Conservation (phyloP, 2,797 vertebrate species). For the Nyctibius grandis region DNA sequence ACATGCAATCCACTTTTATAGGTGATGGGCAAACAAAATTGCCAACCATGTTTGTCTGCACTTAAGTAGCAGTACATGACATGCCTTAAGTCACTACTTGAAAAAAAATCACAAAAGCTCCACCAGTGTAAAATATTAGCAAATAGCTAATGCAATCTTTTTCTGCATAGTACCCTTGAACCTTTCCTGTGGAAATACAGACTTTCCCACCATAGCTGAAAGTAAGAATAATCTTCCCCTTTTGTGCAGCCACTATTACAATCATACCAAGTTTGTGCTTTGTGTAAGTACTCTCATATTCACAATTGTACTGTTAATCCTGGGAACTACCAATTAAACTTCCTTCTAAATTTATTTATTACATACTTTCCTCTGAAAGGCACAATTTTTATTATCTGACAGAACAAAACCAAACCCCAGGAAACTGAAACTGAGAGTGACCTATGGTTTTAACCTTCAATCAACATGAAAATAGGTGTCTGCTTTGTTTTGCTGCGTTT, state of each 20-base stretch:
- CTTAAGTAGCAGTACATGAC: background rate
- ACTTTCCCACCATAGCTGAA: background rate
- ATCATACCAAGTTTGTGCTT: constrained; percentile 13
- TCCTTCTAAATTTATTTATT: constrained; percentile 61
- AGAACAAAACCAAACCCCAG: constrained; percentile 29
- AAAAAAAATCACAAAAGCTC: background rate
- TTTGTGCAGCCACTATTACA: constrained; percentile 1
- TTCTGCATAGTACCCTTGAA: background rate
- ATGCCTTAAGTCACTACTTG: background rate
- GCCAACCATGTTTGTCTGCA: background rate
- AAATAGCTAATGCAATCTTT: background rate
- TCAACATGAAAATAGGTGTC: constrained; percentile 59
- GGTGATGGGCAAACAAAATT: background rate
- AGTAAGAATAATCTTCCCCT: background rate
- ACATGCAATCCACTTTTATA: background rate
- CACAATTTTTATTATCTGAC: constrained; percentile 63
- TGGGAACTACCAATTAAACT: constrained; percentile 46
- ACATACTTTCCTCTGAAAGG: constrained; percentile 55
- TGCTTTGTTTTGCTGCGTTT: constrained; percentile 61
- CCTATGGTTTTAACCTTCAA: constrained; percentile 59
- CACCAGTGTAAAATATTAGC: background rate
- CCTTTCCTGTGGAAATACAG: background rate
- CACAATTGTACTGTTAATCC: constrained; percentile 56
- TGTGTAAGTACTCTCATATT: background rate
- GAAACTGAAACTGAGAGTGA: constrained; percentile 63